Percentiles rank a stretch among this genome's conserved stretches.
Conservation (phyloP, 2,888 invertebrate species). For the Parapristionchus giblindavisi region DNA sequence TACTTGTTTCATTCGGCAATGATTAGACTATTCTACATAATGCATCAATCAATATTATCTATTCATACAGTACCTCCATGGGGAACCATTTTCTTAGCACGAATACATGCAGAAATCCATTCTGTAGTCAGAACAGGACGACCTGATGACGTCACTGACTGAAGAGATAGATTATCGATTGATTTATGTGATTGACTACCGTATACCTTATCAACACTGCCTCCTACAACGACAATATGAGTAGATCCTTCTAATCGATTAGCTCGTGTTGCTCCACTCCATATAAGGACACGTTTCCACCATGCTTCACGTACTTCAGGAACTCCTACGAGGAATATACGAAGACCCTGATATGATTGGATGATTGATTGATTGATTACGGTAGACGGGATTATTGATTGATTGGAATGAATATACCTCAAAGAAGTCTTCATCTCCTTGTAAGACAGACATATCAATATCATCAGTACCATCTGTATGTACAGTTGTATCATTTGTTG, state of each 20-base stretch:
- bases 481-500: background rate
- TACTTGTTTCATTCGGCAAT: background rate
- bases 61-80: conserved; percentile 38
- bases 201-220: conserved; percentile 10
- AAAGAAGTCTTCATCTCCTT: conserved; percentile 35
- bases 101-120: conserved; percentile 50
- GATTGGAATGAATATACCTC: conserved; percentile 31
- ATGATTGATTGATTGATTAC: too few relatives aligned
- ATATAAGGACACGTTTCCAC: conserved; percentile 24
- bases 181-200: background rate
- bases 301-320: conserved; percentile 3
- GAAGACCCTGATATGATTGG: conserved; percentile 35
- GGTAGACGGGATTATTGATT: background rate
- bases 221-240: conserved; percentile 46
- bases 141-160: background rate
- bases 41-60: background rate
- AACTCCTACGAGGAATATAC: conserved; percentile 24
- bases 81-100: conserved; percentile 38
- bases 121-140: conserved; percentile 42
- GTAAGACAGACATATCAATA: background rate
- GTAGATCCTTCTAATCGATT: conserved; percentile 46
- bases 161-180: background rate
- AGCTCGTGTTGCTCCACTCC: conserved; percentile 49
- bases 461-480: background rate
- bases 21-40: background rate